Percentiles rank a stretch among this genome's conserved stretches.
Evolutionary conservation across 92 coral and sea anemone genomes (phyloP).

Genomic region (Epizoanthus ramosus): DNA sequence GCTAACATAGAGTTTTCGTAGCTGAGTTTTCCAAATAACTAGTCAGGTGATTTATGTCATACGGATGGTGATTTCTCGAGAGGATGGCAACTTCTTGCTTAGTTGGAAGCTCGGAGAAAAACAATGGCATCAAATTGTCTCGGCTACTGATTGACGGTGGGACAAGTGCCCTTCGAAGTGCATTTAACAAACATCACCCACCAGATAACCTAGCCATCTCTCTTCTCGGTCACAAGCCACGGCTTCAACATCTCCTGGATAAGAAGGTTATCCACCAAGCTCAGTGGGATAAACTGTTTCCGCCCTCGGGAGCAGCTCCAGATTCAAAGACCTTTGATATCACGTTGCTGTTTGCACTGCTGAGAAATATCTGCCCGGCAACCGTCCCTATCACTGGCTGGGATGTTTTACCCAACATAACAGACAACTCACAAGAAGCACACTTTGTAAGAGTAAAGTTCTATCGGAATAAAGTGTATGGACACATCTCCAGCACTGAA

Average conservation of each 20-base stretch:
- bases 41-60: no score
- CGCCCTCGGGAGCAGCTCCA: constrained; percentile 38
- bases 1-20: no score
- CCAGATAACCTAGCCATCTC: constrained; percentile 17
- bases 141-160: constrained; percentile 53
- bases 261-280: constrained; percentile 24
- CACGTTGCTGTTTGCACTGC: constrained; percentile 51
- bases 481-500: background rate
- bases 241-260: background rate
- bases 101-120: constrained; percentile 28
- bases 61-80: no score
- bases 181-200: constrained; percentile 17
- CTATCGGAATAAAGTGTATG: constrained; percentile 49
- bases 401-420: constrained; percentile 42
- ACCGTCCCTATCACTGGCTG: constrained; percentile 52
- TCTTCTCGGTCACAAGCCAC: background rate
- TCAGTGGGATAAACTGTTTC: constrained; percentile 60
- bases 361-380: constrained; percentile 43
- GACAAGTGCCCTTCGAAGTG: constrained; percentile 15
- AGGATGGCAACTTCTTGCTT: no score
- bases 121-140: constrained; percentile 44
- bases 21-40: no score
- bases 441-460: constrained; percentile 43
- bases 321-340: constrained; percentile 58
- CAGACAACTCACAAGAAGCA: constrained; percentile 31